Conservation (phyloP, 1,140 invertebrate species). For the Sinella curviseta region DNA sequence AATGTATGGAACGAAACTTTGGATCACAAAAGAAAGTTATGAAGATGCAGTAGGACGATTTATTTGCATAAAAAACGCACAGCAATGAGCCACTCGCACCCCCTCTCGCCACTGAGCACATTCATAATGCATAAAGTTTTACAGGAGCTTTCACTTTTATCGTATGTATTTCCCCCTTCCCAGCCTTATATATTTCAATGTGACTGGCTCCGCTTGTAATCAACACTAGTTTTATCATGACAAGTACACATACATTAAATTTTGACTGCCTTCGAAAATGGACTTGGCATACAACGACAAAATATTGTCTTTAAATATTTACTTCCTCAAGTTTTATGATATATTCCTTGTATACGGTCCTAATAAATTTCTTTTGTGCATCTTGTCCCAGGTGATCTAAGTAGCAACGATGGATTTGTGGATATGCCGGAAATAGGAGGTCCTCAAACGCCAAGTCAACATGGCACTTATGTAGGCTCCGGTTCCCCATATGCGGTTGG, state of each 20-base stretch:
- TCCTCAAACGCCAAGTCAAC: constrained; percentile 59
- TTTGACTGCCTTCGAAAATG: too few relatives aligned
- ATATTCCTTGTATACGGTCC: too few relatives aligned
- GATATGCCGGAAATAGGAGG: constrained; percentile 48
- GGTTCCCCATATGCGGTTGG: constrained; percentile 70
- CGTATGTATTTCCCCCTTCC: too few relatives aligned
- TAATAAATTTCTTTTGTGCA: constrained; percentile 6
- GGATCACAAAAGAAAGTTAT: neutral
- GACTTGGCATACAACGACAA: too few relatives aligned
- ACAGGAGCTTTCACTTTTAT: too few relatives aligned
- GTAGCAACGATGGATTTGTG: constrained; percentile 76
- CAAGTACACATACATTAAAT: too few relatives aligned
- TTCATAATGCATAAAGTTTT: too few relatives aligned
- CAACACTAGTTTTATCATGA: neutral
- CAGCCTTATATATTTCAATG: too few relatives aligned
- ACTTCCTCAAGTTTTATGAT: too few relatives aligned
- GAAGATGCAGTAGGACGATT: neutral
- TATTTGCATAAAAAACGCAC: neutral
- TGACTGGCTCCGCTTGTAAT: neutral
- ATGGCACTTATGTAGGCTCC: constrained; percentile 73
- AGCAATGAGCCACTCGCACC: neutral
- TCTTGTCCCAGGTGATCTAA: constrained; percentile 59
- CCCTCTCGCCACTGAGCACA: neutral
- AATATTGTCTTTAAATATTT: too few relatives aligned
- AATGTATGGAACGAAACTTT: neutral